Conservation (phyloP, 2,888 invertebrate species). For the Aromia moschata region DNA sequence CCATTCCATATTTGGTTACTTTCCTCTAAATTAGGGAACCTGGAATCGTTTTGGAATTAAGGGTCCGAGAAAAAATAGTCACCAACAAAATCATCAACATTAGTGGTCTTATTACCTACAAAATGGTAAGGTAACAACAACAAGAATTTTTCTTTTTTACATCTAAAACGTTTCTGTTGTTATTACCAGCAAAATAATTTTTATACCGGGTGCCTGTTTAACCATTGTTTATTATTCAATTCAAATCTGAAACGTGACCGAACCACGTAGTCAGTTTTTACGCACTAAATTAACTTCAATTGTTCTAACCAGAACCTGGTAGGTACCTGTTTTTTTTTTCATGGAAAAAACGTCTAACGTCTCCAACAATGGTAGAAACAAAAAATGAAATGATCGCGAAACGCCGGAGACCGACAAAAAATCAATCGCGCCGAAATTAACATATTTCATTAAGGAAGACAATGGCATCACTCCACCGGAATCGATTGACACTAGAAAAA, state of each 20-base stretch:
- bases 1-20: not conserved
- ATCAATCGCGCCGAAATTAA: conserved; percentile 6
- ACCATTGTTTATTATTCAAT: too few relatives aligned
- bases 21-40: too few relatives aligned
- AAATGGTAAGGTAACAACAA: too few relatives aligned
- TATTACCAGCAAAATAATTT: not conserved
- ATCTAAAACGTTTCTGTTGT: too few relatives aligned
- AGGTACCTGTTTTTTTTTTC: not conserved
- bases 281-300: not conserved
- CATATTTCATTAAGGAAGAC: conserved; percentile 26
- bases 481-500: conserved; percentile 15
- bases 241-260: not conserved
- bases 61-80: too few relatives aligned
- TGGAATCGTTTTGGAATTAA: too few relatives aligned
- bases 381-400: conserved; percentile 13
- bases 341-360: not conserved
- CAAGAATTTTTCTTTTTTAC: too few relatives aligned
- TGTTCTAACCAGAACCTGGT: not conserved
- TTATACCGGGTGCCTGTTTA: not conserved
- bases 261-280: not conserved
- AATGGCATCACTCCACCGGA: conserved; percentile 15
- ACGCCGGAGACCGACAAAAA: not conserved
- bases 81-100: too few relatives aligned
- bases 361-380: conserved; percentile 6
- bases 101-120: too few relatives aligned